These are phyloP conservation scores for Amblyteles armatorius DNA, from an alignment of 2,888 invertebrate genomes.

Conservation along the genomic window DNA sequence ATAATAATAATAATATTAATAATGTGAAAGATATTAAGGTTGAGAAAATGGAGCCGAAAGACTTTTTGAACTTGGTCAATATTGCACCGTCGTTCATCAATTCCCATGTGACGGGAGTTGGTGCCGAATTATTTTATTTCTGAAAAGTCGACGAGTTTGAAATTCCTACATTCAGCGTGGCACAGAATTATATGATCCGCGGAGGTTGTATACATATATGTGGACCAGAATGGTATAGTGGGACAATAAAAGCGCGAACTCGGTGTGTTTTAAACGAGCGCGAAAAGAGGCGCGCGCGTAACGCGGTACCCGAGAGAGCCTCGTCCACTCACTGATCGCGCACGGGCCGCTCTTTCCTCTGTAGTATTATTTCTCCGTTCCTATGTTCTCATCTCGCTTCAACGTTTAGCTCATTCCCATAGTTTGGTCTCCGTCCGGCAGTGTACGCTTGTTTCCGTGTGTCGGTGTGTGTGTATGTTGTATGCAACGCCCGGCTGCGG, in stretches of 20 bases:
- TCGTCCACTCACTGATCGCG: conserved; percentile 58
- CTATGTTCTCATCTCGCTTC: conserved; percentile 37
- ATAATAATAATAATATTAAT: too few relatives aligned
- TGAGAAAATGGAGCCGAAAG: neutral
- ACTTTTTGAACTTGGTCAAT: neutral
- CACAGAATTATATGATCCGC: conserved; percentile 13
- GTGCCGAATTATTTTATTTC: conserved; percentile 62
- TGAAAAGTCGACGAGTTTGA: conserved; percentile 47
- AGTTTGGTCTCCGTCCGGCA: conserved; percentile 33
- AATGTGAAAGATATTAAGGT: neutral
- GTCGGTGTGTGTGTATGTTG: conserved; percentile 20
- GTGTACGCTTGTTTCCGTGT: conserved; percentile 41
- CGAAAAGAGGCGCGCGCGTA: conserved; percentile 60
- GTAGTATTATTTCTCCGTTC: conserved; percentile 31
- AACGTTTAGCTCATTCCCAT: conserved; percentile 28
- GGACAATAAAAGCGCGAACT: conserved; percentile 54
- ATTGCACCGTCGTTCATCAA: conserved; percentile 41
- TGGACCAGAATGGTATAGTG: conserved; percentile 20
- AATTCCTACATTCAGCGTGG: conserved; percentile 52
- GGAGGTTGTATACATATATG: neutral
- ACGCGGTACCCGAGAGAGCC: conserved; percentile 47
- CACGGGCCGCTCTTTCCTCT: conserved; percentile 55
- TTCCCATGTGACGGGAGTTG: conserved; percentile 38
- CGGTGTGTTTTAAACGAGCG: conserved; percentile 58
- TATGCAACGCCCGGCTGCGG: conserved; percentile 53